A percentile compares a stretch with the other conserved stretches of the same genome.
phyloP scores from a whole-genome alignment of 2,888 invertebrate species.

The Rhynchonema sp. region DNA sequence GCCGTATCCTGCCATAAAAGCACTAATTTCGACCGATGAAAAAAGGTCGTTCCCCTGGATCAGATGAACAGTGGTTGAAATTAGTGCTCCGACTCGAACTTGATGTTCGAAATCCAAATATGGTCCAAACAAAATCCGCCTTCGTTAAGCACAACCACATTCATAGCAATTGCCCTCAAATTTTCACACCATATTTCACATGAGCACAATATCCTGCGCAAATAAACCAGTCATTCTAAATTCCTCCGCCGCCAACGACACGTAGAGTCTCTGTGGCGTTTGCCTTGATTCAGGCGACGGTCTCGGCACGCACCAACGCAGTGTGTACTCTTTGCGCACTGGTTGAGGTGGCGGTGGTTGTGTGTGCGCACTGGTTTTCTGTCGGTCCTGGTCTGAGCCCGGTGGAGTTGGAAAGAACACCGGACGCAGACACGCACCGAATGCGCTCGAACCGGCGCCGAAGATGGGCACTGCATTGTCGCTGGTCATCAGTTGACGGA shows the following conservation, averaged over 20 bases:
- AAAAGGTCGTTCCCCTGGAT: too few species aligned
- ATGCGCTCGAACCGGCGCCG: neutral
- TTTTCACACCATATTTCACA: neutral
- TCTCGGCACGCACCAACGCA: slow-evolving; percentile 12
- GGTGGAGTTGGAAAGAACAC: too few species aligned
- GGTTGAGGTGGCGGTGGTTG: neutral
- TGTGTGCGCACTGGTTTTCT: neutral
- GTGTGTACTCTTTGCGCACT: neutral
- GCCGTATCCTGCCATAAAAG: too few species aligned
- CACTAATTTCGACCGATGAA: too few species aligned
- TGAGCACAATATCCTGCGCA: slow-evolving; percentile 1
- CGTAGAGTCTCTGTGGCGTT: slow-evolving; percentile 17
- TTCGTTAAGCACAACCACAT: neutral
- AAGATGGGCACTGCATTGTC: neutral
- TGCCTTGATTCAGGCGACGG: slow-evolving; percentile 12
- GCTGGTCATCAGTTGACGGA: neutral
- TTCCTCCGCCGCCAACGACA: slow-evolving; percentile 10
- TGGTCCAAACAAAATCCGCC: neutral
- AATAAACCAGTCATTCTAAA: slow-evolving; percentile 10
- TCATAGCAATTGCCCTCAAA: neutral
- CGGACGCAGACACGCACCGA: neutral
- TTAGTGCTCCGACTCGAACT: too few species aligned
- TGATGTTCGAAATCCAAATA: too few species aligned
- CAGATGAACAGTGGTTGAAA: too few species aligned
- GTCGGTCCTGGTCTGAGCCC: too few species aligned